phyloP scores from a whole-genome alignment of 2,113 vertebrate genomes.

The Macaca nemestrina region DNA sequence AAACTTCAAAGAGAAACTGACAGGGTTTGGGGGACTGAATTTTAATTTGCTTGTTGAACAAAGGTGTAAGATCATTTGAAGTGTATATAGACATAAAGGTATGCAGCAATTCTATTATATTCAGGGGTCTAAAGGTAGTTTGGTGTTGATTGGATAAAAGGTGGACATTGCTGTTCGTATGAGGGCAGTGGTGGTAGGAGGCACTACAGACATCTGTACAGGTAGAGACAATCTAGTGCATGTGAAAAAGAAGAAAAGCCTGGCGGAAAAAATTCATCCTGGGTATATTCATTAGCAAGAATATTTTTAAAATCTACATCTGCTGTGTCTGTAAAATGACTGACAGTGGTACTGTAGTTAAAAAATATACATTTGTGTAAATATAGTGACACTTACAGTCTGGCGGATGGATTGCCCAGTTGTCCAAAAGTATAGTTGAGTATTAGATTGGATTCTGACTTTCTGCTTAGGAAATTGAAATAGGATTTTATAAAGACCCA shows the following conservation, averaged over 20 bases:
- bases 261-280: background rate
- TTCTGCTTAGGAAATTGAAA: background rate
- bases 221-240: background rate
- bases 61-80: background rate
- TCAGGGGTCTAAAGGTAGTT: background rate
- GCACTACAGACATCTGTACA: background rate
- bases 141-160: conserved; percentile 10
- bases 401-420: background rate
- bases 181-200: background rate
- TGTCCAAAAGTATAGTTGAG: background rate
- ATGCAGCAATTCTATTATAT: background rate
- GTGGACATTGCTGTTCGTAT: background rate
- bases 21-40: conserved; percentile 2
- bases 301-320: background rate
- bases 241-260: background rate
- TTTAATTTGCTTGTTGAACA: conserved; percentile 27
- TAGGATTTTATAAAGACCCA: background rate
- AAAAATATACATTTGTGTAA: background rate
- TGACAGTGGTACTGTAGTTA: background rate
- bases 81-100: background rate
- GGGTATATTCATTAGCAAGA: background rate
- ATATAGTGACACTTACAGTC: background rate
- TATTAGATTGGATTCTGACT: background rate
- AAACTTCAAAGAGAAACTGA: background rate
- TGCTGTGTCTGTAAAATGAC: background rate